Percentiles rank a stretch among this genome's conserved stretches.
Evolutionary conservation across 2,888 invertebrate genomes (phyloP).

Genomic region (Apocheima hispidaria): DNA sequence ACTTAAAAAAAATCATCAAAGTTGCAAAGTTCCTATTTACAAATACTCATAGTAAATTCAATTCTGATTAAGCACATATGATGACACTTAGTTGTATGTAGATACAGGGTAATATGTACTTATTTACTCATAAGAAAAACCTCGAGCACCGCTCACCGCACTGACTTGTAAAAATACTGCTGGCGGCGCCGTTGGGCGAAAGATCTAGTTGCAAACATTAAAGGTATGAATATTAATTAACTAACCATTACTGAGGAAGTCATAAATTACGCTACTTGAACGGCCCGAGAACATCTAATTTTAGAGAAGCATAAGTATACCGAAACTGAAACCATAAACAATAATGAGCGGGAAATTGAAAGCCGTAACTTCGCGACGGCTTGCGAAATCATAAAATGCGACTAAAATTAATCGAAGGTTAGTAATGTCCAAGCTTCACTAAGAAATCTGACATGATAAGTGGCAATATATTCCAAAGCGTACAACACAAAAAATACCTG

Average conservation of each 20-base stretch:
- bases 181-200: constrained; percentile 4
- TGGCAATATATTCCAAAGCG: background rate
- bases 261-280: constrained; percentile 55
- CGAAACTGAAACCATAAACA: constrained; percentile 36
- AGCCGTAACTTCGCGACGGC: constrained; percentile 23
- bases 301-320: constrained; percentile 52
- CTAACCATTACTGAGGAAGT: constrained; percentile 53
- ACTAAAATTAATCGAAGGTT: constrained; percentile 21
- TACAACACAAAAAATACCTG: background rate
- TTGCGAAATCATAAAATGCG: constrained; percentile 25
- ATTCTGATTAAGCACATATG: no score
- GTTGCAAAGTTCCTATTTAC: background rate
- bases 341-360: constrained; percentile 30
- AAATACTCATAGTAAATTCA: no score
- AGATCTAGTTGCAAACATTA: constrained; percentile 17
- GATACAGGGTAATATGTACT: background rate
- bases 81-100: no score
- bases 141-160: background rate
- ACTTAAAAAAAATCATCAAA: background rate
- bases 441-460: background rate
- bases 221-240: constrained; percentile 56
- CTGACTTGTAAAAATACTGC: background rate
- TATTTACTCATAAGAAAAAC: background rate
- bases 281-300: constrained; percentile 52
- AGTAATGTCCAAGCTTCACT: background rate